These are phyloP conservation scores for Orchesella flavescens DNA, from an alignment of 2,888 invertebrate species.

Conservation along the genomic window DNA sequence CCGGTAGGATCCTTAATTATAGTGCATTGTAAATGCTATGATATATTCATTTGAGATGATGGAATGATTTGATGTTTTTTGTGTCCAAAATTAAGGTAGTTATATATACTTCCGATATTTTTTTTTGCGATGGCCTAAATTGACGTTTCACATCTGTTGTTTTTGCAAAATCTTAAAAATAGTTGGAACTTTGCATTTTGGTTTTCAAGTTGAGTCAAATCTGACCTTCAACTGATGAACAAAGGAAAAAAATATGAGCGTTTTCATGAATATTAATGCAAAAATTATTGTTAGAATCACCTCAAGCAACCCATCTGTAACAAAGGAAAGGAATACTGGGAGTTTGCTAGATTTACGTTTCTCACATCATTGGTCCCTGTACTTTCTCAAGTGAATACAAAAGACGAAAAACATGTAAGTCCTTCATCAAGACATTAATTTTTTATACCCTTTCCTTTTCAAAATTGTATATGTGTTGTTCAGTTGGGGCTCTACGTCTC, in stretches of 20 bases:
- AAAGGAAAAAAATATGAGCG: neutral
- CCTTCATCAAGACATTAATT: conserved; percentile 40
- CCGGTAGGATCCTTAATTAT: neutral
- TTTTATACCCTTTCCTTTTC: conserved; percentile 33
- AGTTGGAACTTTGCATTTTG: too few species aligned
- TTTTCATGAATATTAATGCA: neutral
- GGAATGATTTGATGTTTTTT: neutral
- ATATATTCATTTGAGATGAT: neutral
- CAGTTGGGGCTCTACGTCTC: conserved; percentile 14
- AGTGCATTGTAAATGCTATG: neutral
- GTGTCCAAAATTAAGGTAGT: too few species aligned
- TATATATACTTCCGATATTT: too few species aligned
- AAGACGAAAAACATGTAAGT: neutral
- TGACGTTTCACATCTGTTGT: neutral
- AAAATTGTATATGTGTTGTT: neutral
- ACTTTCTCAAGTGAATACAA: neutral
- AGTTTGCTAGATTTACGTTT: neutral
- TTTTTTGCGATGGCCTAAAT: neutral
- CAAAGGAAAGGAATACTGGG: neutral
- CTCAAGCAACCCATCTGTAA: conserved; percentile 9
- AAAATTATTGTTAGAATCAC: neutral
- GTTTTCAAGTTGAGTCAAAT: neutral
- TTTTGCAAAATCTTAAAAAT: neutral
- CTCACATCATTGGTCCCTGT: neutral
- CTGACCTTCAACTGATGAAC: neutral